phyloP scores from a whole-genome alignment of 2,888 invertebrate genomes.

The Keiferia lycopersicella region DNA sequence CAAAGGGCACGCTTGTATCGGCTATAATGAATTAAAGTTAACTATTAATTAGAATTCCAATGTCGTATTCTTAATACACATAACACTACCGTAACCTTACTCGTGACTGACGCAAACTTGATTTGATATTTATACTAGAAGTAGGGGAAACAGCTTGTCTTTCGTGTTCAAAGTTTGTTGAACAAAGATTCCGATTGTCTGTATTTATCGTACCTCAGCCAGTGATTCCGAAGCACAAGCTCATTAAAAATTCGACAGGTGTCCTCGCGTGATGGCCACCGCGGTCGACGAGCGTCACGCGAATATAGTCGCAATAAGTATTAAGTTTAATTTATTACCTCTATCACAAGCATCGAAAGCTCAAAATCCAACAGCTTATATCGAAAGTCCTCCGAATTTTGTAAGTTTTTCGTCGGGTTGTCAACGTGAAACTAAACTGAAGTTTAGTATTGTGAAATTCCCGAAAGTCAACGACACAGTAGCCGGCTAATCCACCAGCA shows the following conservation, averaged over 20 bases:
- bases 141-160: conserved; percentile 7
- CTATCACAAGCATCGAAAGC: conserved; percentile 12
- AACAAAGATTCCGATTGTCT: conserved; percentile 28
- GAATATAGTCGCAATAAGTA: conserved; percentile 26
- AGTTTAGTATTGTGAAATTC: neutral
- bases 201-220: conserved; percentile 54
- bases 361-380: neutral
- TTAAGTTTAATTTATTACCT: neutral
- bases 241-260: conserved; percentile 55
- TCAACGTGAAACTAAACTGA: neutral
- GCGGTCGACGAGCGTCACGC: conserved; percentile 46
- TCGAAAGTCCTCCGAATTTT: neutral
- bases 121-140: neutral
- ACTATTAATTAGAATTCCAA: neutral
- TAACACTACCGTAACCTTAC: neutral
- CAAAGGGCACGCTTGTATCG: neutral
- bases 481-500: conserved; percentile 16
- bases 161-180: conserved; percentile 33
- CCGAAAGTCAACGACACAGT: conserved; percentile 23
- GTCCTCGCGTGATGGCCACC: conserved; percentile 48
- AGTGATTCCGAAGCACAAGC: conserved; percentile 45
- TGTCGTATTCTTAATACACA: neutral
- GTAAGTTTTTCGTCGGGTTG: neutral
- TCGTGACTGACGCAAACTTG: neutral
- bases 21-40: neutral